Base-by-base conservation (phyloP, 2,113 vertebrate species). In the Formicarius rufipectus region DNA sequence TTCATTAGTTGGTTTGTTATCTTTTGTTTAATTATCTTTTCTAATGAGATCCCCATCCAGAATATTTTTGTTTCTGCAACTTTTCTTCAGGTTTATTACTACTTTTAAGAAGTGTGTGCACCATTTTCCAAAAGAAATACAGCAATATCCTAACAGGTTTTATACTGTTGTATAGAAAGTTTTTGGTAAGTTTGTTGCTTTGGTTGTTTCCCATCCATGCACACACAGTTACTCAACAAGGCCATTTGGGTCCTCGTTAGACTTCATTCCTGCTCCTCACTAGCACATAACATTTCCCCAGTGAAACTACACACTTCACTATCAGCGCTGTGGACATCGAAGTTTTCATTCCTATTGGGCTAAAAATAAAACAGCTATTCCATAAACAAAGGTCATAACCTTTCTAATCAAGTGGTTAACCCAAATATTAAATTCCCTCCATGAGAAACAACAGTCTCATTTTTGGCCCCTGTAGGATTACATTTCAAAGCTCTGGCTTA, bases 331-430 rank as follows among this genome's bases (percentile, higher is more conserved):
- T 33, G 62, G 42, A 85, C 62, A 66, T 75, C 81, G 87, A 87
- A 87, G 82, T 35, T 85, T 83, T 89, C 50, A 21, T 79, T 83
- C 62, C 74, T 78, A 18, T 67, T 85, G 62, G 71, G 33, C 78
- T 94, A 91, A 79, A 96, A 96, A 69, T 83, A 83, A 58, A 85
- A 75, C 44, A 87, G 84, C 21, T 74, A 24, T 90, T 94, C 63
- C 63, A 74, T 58, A 91, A 96, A 90, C 74, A 66, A 90, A 90
- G 89, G 86, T 86, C 86, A 59, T 10, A 89, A 89, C 53, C 63
- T 80, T 93, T 55, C 53, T 91, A 93, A 96, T 85, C 78, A 91
- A 85, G 39, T 88, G 59, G 23, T 53, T 91, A 93, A 93, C 77
- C 63, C 72, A 80, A 94, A 95, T 89, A 91, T 62, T 73, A 93